These are phyloP conservation scores for Sterna hirundo DNA, from an alignment of 2,113 vertebrate genomes.

Conservation along the genomic window DNA sequence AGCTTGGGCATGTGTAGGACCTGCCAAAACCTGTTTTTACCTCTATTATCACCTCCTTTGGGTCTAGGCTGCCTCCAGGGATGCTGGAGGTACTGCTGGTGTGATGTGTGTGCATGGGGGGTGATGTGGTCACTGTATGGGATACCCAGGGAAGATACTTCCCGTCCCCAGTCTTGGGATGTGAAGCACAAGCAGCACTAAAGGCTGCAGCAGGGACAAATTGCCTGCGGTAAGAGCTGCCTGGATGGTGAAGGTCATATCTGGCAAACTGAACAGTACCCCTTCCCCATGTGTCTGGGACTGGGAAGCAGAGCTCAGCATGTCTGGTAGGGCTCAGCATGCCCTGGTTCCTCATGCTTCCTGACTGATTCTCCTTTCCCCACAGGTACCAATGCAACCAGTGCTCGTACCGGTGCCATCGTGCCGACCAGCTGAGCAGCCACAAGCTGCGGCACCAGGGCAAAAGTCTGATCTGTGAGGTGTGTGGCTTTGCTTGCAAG, in stretches of 20 bases:
- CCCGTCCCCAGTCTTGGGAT: neutral
- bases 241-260: neutral
- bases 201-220: neutral
- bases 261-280: fast-evolving
- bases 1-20: neutral
- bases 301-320: neutral
- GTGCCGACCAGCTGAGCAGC: conserved; percentile 94
- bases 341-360: fast-evolving
- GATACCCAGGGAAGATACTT: neutral
- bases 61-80: neutral
- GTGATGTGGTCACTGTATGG: fast-evolving
- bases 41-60: neutral
- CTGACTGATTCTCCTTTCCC: neutral
- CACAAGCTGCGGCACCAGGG: conserved; percentile 95
- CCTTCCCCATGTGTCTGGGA: neutral
- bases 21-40: neutral
- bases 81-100: neutral
- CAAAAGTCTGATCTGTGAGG: conserved; percentile 93
- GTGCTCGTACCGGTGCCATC: conserved; percentile 93
- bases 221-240: neutral
- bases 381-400: conserved; percentile 92
- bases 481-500: conserved; percentile 94
- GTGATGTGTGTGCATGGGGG: fast-evolving
- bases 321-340: neutral
- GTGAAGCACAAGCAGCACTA: neutral